phyloP scores from a whole-genome alignment of 1,140 invertebrate species.

The Lucilia sericata region DNA sequence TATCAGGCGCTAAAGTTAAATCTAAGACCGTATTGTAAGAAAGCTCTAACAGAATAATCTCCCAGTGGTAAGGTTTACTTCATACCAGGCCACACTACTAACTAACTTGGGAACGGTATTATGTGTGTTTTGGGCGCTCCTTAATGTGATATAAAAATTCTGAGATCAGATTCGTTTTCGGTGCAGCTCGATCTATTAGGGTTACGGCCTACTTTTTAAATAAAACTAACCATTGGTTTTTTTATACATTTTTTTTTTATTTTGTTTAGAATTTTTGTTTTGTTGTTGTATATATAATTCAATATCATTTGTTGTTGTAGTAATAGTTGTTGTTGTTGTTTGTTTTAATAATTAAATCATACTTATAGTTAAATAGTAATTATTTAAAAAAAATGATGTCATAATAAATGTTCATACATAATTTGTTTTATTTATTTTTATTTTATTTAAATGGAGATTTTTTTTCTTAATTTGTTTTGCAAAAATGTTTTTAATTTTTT shows the following conservation, averaged over 20 bases:
- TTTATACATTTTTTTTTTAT: not conserved
- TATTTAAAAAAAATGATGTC: constrained; percentile 12
- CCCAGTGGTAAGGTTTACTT: too few species aligned
- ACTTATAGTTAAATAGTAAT: constrained; percentile 30
- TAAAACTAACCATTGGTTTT: constrained; percentile 18
- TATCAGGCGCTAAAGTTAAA: too few species aligned
- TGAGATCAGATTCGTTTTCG: too few species aligned
- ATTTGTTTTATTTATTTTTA: constrained; percentile 4
- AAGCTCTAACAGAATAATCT: too few species aligned
- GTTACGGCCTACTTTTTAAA: too few species aligned
- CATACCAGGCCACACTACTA: too few species aligned
- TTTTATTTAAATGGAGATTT: constrained; percentile 9
- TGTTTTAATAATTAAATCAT: constrained; percentile 24
- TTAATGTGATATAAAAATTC: too few species aligned
- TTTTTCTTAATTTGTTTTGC: not conserved
- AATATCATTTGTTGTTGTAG: constrained; percentile 33
- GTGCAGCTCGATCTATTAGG: not conserved
- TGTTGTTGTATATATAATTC: constrained; percentile 40
- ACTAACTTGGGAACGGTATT: too few species aligned
- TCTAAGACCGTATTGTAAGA: too few species aligned
- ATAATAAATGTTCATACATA: not conserved
- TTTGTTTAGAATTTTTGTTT: constrained; percentile 24
- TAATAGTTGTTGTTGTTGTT: constrained; percentile 38
- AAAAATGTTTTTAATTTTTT: not conserved
- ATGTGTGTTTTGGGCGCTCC: too few species aligned